phyloP scores from a whole-genome alignment of 2,888 invertebrate species.

The Agelastica alni region DNA sequence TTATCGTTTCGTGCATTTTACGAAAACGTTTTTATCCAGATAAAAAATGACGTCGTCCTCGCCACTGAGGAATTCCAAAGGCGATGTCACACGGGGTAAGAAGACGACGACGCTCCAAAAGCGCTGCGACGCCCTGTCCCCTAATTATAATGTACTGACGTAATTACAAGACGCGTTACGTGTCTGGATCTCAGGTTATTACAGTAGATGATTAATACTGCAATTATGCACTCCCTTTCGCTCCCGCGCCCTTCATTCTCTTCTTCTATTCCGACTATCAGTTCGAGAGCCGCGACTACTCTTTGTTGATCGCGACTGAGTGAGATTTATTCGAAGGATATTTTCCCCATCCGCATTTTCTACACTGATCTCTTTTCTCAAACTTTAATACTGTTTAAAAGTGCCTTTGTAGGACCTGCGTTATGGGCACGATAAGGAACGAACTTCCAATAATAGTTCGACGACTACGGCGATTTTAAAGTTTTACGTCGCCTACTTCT shows the following conservation, averaged over 20 bases:
- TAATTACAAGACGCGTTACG: constrained; percentile 42
- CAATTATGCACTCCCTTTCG: constrained; percentile 39
- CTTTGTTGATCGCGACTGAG: constrained; percentile 6
- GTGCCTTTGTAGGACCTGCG: constrained; percentile 42
- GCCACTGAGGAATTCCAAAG: constrained; percentile 25
- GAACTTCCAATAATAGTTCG: constrained; percentile 44
- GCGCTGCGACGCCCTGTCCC: constrained; percentile 23
- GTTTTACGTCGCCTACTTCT: constrained; percentile 16
- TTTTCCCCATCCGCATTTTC: constrained; percentile 11
- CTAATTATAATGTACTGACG: constrained; percentile 43
- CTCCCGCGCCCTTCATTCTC: constrained; percentile 19
- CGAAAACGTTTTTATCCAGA: no score
- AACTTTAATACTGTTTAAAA: constrained; percentile 47
- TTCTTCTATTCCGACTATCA: constrained; percentile 2
- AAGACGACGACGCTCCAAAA: constrained; percentile 15
- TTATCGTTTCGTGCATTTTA: no score
- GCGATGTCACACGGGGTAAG: constrained; percentile 27
- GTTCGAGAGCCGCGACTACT: not conserved
- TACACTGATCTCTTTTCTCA: constrained; percentile 13
- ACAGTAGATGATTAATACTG: constrained; percentile 42
- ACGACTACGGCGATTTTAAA: constrained; percentile 20
- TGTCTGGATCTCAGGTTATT: constrained; percentile 42
- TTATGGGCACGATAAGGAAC: constrained; percentile 39
- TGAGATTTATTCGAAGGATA: constrained; percentile 10
- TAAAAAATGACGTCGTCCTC: constrained; percentile 8